A percentile compares a stretch with the other conserved stretches of the same genome.
Evolutionary conservation across 2,113 vertebrate genomes (phyloP).

Genomic region (Prunella himalayana): DNA sequence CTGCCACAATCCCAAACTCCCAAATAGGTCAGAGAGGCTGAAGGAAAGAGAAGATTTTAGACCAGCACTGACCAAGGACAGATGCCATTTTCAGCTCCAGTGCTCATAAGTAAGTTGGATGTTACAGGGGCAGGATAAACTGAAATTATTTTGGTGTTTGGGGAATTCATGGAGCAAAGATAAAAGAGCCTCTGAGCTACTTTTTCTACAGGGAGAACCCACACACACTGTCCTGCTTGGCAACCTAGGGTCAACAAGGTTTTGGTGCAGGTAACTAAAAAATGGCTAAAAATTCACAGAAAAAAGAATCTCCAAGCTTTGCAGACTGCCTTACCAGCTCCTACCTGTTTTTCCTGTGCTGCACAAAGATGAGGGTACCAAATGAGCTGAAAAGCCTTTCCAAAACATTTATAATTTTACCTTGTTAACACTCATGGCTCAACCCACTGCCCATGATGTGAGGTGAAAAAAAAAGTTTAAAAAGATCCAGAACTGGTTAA

Average conservation of each 20-base stretch:
- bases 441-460: not conserved
- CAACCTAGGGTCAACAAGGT: not conserved
- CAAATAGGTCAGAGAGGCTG: not conserved
- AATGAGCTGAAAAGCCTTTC: not conserved
- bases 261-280: not conserved
- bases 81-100: not conserved
- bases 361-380: accelerated
- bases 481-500: not conserved
- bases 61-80: not conserved
- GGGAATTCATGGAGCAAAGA: not conserved
- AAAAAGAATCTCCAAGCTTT: not conserved
- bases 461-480: accelerated
- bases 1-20: not conserved
- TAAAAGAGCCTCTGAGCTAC: not conserved
- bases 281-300: not conserved
- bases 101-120: not conserved
- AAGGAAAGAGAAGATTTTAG: not conserved
- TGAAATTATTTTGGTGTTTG: not conserved
- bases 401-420: not conserved
- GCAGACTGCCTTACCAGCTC: not conserved
- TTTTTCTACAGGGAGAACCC: not conserved
- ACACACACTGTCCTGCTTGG: not conserved
- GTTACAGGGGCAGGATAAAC: not conserved
- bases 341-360: not conserved
- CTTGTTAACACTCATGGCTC: not conserved